Evolutionary conservation across 2,797 vertebrate species (phyloP).

Genomic region (Hydrocynus forskahlii): DNA sequence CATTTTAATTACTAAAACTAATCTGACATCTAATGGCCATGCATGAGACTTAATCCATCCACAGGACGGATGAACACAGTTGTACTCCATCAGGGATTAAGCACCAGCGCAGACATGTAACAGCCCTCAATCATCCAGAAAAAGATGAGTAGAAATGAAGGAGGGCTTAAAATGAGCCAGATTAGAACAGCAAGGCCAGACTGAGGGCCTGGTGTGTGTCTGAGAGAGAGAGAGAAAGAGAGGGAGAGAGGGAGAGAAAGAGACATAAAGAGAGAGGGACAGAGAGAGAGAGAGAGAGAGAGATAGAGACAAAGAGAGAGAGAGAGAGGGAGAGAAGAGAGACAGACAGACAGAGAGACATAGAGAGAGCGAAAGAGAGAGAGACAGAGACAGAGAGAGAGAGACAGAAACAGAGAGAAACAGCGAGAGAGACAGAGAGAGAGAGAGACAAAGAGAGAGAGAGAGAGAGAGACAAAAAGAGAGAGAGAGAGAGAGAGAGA

Average conservation of each 20-base stretch:
- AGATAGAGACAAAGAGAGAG: no score
- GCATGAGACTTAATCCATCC: conserved; percentile 67
- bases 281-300: no score
- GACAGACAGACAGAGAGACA: no score
- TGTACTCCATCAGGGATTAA: conserved; percentile 68
- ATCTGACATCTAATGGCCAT: conserved; percentile 71
- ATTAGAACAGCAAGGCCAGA: conserved; percentile 54
- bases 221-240: conserved; percentile 51
- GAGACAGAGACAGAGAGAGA: no score
- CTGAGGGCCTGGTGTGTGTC: conserved; percentile 38
- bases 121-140: conserved; percentile 28
- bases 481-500: no score
- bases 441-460: no score
- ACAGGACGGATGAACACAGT: conserved; percentile 61
- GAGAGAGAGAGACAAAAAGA: no score
- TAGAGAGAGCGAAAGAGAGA: no score
- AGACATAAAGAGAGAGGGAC: no score
- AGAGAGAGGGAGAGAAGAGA: no score
- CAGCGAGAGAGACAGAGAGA: no score
- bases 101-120: conserved; percentile 15
- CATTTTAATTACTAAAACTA: conserved; percentile 66
- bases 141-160: not conserved
- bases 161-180: conserved; percentile 37
- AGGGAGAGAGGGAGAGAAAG: not conserved
- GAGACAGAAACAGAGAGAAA: no score